phyloP scores from a whole-genome alignment of 2,888 invertebrate genomes.

The Cheilosia grossa region DNA sequence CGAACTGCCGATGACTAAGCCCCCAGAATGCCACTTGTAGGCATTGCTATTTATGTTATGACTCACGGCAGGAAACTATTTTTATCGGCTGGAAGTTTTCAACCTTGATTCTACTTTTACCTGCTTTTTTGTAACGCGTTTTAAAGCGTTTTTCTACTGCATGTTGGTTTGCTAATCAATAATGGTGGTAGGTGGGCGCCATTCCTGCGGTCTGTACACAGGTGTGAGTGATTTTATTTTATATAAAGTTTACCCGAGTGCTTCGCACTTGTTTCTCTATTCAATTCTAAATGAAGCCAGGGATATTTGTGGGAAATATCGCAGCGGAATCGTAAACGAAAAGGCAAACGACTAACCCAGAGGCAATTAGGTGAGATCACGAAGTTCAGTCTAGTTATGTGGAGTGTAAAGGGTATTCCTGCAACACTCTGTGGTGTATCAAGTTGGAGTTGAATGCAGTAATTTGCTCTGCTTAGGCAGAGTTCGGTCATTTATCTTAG shows the following conservation, averaged over 20 bases:
- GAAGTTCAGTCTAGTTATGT: slow-evolving; percentile 7
- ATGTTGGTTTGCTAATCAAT: slow-evolving; percentile 37
- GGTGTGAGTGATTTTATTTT: slow-evolving; percentile 22
- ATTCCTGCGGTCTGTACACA: slow-evolving; percentile 6
- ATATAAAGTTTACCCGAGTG: slow-evolving; percentile 8
- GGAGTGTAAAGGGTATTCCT: background rate
- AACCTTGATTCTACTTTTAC: slow-evolving; percentile 62
- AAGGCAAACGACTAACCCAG: slow-evolving; percentile 18
- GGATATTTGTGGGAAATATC: background rate
- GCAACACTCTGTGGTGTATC: background rate
- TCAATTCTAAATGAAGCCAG: background rate
- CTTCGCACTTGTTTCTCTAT: background rate
- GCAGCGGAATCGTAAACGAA: background rate
- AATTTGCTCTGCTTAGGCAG: too few species aligned
- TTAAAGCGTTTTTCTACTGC: slow-evolving; percentile 23
- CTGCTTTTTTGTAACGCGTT: slow-evolving; percentile 22
- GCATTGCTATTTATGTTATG: slow-evolving; percentile 36
- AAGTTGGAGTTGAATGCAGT: background rate
- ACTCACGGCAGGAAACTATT: slow-evolving; percentile 44
- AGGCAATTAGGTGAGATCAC: slow-evolving; percentile 11
- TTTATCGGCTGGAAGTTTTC: slow-evolving; percentile 33
- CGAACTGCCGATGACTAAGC: slow-evolving; percentile 49
- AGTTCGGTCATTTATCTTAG: too few species aligned
- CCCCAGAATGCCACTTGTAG: slow-evolving; percentile 29
- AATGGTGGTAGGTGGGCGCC: slow-evolving; percentile 4